Evolutionary conservation across 2,888 invertebrate genomes (phyloP).

Genomic region (Prosapia bicincta): DNA sequence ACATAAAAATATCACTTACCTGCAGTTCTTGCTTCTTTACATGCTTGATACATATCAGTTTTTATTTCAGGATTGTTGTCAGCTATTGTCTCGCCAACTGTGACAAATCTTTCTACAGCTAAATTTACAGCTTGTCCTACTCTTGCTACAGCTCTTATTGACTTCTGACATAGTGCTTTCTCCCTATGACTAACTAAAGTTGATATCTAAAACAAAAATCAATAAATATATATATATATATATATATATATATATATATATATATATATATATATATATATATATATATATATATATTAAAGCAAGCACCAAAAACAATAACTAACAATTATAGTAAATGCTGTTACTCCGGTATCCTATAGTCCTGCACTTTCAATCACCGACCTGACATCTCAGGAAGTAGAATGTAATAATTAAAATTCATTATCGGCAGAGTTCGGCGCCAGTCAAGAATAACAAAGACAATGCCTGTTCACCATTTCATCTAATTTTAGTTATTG

Average conservation of each 20-base stretch:
- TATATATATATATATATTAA: neutral
- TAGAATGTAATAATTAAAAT: too few species aligned
- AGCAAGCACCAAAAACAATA: neutral
- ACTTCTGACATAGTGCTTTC: constrained; percentile 56
- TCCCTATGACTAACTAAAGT: constrained; percentile 83
- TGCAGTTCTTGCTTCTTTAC: constrained; percentile 93
- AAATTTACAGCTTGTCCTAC: constrained; percentile 96
- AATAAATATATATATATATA: neutral
- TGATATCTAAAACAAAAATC: constrained; percentile 66
- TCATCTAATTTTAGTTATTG: too few species aligned
- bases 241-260: constrained; percentile 4
- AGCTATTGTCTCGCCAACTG: constrained; percentile 97
- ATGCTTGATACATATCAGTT: constrained; percentile 95
- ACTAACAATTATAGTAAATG: neutral
- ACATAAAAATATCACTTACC: too few species aligned
- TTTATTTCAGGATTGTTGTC: constrained; percentile 97
- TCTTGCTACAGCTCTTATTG: constrained; percentile 73
- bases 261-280: too few species aligned
- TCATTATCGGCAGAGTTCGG: too few species aligned
- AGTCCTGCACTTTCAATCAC: too few species aligned
- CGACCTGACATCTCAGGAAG: too few species aligned
- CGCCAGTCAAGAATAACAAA: too few species aligned
- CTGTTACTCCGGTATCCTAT: too few species aligned
- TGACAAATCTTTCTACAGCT: constrained; percentile 96
- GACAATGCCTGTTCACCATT: too few species aligned